Base-by-base conservation (phyloP, 2,113 vertebrate species). In the Balaeniceps rex region DNA sequence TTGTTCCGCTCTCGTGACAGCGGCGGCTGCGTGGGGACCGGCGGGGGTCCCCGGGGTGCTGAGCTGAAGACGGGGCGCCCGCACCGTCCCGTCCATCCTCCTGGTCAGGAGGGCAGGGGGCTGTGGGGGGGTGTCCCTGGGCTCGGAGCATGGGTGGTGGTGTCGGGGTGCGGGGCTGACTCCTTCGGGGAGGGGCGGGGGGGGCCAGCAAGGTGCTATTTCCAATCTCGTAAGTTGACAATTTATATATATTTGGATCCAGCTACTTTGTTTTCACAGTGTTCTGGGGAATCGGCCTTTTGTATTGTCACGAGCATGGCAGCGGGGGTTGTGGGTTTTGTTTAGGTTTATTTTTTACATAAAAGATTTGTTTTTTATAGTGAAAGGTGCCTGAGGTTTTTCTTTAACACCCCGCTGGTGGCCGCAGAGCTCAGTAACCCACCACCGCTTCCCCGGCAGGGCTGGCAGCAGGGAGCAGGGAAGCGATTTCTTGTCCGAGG, bases 291-390 rank as follows among this genome's bases (percentile, higher is more conserved):
- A 57, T 87, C 6, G 31, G 96, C 92, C 90, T 96, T 97, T 96
- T 97, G 94, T 97, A 96, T 96, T 21, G 95, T 96, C 88, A 83
- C 12, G 19, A 93, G 90, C 96, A 91, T 44, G 96, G 96, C 88
- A 78, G 96, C 40, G 74, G 95, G 93, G 95, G 87, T 83, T 87
- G 90, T 58, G 96, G 96, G 94, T 71, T 96, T 95, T 96, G 82
- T 83, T 96, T 97, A 96, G 96, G 95, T 96, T 97, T 97, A 97
- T 97, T 97, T 97, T 97, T 97, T 96, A 97, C 96, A 97, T 97
- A 97, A 97, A 97, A 96, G 90, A 97, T 88, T 92, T 92, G 87
- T 16, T 94, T 96, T 97, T 97, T 96, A 97, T 97, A 96, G 96
- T 93, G 92, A 97, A 94, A 88, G 58, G 5, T 23, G 71, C 92